Evolutionary conservation across 2,113 vertebrate species (phyloP).

Genomic region (Pollimyrus isidori): DNA sequence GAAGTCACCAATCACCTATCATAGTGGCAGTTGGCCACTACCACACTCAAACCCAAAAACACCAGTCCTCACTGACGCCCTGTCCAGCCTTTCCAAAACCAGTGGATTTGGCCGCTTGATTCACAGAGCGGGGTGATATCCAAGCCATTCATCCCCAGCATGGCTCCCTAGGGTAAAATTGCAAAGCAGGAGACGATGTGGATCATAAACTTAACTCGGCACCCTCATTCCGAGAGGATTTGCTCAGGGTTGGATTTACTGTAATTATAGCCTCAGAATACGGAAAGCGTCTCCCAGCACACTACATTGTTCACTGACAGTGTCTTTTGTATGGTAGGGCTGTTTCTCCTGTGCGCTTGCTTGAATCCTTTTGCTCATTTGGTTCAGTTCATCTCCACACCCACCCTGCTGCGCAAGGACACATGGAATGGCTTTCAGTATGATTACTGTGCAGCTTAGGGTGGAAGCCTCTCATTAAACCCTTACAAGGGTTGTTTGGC

Average conservation of each 20-base stretch:
- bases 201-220: conserved; percentile 36
- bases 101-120: background rate
- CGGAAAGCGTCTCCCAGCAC: background rate
- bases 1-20: background rate
- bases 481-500: conserved; percentile 41
- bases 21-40: background rate
- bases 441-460: conserved; percentile 50
- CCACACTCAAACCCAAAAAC: background rate
- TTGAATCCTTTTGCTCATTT: background rate
- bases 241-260: conserved; percentile 33
- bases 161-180: conserved; percentile 36
- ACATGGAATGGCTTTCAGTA: conserved; percentile 45
- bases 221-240: conserved; percentile 45
- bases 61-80: background rate
- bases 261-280: conserved; percentile 39
- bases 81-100: background rate
- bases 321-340: background rate
- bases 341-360: too few relatives aligned
- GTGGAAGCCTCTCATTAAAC: conserved; percentile 56
- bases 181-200: conserved; percentile 18
- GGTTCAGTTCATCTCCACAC: background rate
- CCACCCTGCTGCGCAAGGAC: conserved; percentile 36
- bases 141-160: background rate
- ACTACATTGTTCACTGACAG: background rate
- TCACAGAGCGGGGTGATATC: background rate